A percentile compares a stretch with the other conserved stretches of the same genome.
phyloP scores from a whole-genome alignment of 2,888 invertebrate genomes.

The Synanthedon vespiformis region DNA sequence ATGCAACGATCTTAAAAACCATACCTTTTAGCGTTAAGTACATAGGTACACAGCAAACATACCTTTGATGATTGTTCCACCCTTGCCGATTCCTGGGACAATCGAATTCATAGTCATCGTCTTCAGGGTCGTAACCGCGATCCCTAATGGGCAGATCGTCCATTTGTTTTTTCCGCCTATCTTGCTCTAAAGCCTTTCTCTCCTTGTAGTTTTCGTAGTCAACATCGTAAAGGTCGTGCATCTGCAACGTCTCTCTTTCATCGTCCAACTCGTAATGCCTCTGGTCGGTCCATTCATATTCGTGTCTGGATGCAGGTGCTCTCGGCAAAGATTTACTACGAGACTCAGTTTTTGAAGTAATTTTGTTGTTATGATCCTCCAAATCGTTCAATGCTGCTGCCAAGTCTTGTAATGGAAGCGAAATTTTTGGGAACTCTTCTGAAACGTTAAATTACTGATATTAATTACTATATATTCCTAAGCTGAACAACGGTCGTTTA shows the following conservation, averaged over 20 bases:
- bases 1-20: not conserved
- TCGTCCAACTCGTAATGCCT: constrained; percentile 38
- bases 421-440: constrained; percentile 56
- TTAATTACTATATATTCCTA: not conserved
- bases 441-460: not conserved
- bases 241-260: constrained; percentile 48
- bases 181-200: constrained; percentile 37
- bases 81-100: not conserved
- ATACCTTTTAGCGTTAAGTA: not conserved
- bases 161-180: constrained; percentile 30
- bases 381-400: constrained; percentile 53
- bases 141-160: constrained; percentile 31
- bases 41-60: not conserved
- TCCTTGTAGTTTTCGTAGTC: constrained; percentile 66
- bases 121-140: constrained; percentile 53
- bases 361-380: constrained; percentile 45
- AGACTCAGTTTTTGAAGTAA: constrained; percentile 28
- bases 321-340: constrained; percentile 56
- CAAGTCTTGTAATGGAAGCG: constrained; percentile 54
- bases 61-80: not conserved
- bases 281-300: constrained; percentile 38
- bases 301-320: constrained; percentile 36
- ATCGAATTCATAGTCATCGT: constrained; percentile 55
- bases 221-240: constrained; percentile 56
- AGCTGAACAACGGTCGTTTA: not conserved